Evolutionary conservation across 2,797 vertebrate genomes (phyloP), one percentile per base, ranked within the genome.

Genomic region (Sus cebifrons): DNA sequence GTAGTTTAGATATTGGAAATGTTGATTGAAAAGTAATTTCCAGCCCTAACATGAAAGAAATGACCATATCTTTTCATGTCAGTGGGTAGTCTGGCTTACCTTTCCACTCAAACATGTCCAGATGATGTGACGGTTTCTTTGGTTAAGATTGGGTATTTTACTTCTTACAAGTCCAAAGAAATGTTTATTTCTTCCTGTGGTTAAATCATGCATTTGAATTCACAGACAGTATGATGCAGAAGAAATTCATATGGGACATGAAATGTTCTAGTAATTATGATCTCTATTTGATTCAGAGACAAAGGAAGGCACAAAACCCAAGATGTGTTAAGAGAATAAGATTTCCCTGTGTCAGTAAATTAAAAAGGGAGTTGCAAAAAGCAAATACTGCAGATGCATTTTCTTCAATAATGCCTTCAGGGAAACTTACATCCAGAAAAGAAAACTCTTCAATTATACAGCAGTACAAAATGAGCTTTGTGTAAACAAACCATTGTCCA

Each of bases 401-500:
- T 93, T 93, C 81, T 96, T 56, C 91, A 94, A 58, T 44, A 86
- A 95, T 84, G 82, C 74, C 87, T 94, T 95, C 52, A 94, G 65
- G 87, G 70, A 73, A 96, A 91, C 70, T 83, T 94, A 85, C 32
- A 68, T 56, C 94, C 60, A 92, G 60, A 81, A 93, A 86, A 52
- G 27, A 89, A 92, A 94, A 56, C 54, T 83, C 78, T 91, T 93
- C 78, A 96, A 89, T 94, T 95, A 77, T 56, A 94, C 5, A 79
- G 81, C 52, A 89, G 54, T 21, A 71, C 40, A 86, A 96, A 95
- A 96, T 89, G 58, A 89, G 70, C 27, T 91, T 94, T 67, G 40
- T 86, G 75, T 87, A 94, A 97, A 91, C 82, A 96, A 95, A 89
- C 32, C 64, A 88, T 91, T 95, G 89, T 95, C 97, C 60, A 90